These are phyloP conservation scores for Agrotis exclamationis DNA, from an alignment of 2,888 invertebrate species.

Conservation along the genomic window DNA sequence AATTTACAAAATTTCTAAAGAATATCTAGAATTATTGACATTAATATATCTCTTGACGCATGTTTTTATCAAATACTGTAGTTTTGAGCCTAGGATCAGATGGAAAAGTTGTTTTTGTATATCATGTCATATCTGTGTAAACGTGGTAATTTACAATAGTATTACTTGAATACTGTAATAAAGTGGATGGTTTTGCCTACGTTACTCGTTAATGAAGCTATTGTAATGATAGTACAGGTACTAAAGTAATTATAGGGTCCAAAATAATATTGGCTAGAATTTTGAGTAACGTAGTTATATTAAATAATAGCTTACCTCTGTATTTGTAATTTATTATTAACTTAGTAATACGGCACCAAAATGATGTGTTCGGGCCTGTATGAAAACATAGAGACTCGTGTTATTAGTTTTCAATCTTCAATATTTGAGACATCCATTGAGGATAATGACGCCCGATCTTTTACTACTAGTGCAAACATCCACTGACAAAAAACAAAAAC, in stretches of 20 bases:
- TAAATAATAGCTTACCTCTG: conserved; percentile 58
- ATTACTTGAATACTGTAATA: conserved; percentile 47
- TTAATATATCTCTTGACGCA: conserved; percentile 24
- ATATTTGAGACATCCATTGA: no score
- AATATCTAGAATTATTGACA: conserved; percentile 44
- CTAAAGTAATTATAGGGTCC: conserved; percentile 83
- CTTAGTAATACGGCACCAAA: conserved; percentile 14
- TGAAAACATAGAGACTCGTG: not conserved
- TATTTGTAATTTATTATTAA: conserved; percentile 59
- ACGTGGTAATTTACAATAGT: conserved; percentile 51
- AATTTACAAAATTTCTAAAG: conserved; percentile 50
- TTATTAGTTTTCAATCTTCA: no score
- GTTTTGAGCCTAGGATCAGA: conserved; percentile 11
- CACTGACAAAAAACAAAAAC: no score
- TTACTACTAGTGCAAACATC: no score
- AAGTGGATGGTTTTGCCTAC: conserved; percentile 51
- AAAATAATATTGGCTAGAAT: conserved; percentile 79
- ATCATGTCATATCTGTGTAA: conserved; percentile 61
- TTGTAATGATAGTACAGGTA: conserved; percentile 78
- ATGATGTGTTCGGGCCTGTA: conserved; percentile 9
- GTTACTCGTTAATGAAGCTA: conserved; percentile 67
- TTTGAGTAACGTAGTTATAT: conserved; percentile 75
- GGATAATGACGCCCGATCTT: no score
- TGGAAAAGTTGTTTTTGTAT: conserved; percentile 18
- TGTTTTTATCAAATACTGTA: conserved; percentile 18